These are phyloP conservation scores for Pterois miles DNA, from an alignment of 2,797 vertebrate genomes.

Conservation along the genomic window DNA sequence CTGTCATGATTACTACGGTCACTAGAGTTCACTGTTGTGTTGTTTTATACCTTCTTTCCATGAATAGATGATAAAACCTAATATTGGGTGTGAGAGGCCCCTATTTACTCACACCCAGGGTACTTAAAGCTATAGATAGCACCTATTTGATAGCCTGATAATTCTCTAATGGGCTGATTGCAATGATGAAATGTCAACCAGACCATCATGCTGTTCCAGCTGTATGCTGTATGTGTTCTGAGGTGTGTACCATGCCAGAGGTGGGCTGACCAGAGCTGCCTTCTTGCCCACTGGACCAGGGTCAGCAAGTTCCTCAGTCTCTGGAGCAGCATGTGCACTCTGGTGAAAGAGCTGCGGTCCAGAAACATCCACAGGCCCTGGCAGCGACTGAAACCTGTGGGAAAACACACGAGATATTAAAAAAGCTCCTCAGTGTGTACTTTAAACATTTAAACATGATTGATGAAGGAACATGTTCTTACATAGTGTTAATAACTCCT, in stretches of 20 bases:
- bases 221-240: not conserved
- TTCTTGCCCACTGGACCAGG: conserved; percentile 57
- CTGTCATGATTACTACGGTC: too few species aligned
- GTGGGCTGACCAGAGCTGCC: conserved; percentile 29
- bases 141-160: too few species aligned
- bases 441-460: not conserved
- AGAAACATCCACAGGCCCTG: conserved; percentile 77
- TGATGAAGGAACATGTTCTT: conserved; percentile 21
- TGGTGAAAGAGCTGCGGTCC: conserved; percentile 58
- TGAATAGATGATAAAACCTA: too few species aligned
- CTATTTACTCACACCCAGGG: too few species aligned
- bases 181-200: not conserved
- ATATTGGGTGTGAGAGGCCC: too few species aligned
- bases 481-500: conserved; percentile 71
- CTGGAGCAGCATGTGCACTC: conserved; percentile 65
- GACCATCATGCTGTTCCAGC: not conserved
- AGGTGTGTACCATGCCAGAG: conserved; percentile 50
- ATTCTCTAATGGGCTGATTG: too few species aligned
- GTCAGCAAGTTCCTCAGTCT: conserved; percentile 74
- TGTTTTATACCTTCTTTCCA: too few species aligned
- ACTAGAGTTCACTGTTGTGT: too few species aligned
- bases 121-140: too few species aligned
- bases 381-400: conserved; percentile 66
- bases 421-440: not conserved
- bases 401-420: not conserved